A percentile compares a stretch with the other conserved stretches of the same genome.
Conservation (phyloP, 2,797 vertebrate genomes). For the Cheirogaleus major region DNA sequence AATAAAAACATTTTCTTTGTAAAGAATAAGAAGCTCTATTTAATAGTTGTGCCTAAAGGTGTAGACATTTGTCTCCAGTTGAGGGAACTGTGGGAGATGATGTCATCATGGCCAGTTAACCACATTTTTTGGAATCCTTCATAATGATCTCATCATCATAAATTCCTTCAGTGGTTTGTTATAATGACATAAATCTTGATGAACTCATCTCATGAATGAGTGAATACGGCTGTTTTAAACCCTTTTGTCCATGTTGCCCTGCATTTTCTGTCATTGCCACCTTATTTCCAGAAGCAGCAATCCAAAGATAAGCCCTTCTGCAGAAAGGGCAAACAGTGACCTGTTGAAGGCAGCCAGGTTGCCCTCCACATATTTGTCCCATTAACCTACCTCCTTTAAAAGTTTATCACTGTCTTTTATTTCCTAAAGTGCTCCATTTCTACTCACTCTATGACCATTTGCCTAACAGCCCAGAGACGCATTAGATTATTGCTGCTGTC, state of each 20-base stretch:
- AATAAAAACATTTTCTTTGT: not conserved
- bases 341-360: not conserved
- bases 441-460: not conserved
- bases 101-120: not conserved
- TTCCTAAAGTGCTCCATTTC: constrained; percentile 29
- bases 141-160: constrained; percentile 41
- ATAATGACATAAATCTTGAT: constrained; percentile 60
- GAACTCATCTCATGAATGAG: constrained; percentile 33
- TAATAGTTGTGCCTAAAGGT: not conserved
- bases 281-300: constrained; percentile 60
- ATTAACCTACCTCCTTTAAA: not conserved
- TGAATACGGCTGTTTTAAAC: not conserved
- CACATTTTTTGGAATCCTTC: constrained; percentile 47
- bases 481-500: not conserved
- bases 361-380: not conserved
- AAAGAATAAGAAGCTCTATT: not conserved
- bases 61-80: not conserved
- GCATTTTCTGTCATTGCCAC: constrained; percentile 41
- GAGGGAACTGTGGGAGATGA: constrained; percentile 13
- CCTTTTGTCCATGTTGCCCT: constrained; percentile 23
- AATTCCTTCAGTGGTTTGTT: constrained; percentile 54
- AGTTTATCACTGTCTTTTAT: constrained; percentile 28
- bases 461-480: not conserved
- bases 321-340: constrained; percentile 1
- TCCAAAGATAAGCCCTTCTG: constrained; percentile 32